A percentile compares a stretch with the other conserved stretches of the same genome.
Evolutionary conservation across 1,140 invertebrate species (phyloP).

Genomic region (Pantala flavescens): DNA sequence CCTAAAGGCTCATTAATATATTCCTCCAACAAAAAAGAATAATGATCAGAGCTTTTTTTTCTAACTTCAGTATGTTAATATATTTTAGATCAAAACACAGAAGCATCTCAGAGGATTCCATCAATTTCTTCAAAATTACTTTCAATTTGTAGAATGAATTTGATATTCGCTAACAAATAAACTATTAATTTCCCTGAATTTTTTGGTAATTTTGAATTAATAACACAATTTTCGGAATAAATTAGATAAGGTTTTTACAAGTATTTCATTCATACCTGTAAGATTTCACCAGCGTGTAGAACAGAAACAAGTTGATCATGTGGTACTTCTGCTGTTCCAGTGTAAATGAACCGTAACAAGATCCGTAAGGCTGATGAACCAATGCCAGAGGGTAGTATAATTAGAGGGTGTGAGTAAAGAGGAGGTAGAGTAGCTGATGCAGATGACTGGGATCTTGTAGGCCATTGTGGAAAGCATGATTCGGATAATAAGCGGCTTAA

Average conservation of each 20-base stretch:
- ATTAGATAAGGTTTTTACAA: neutral
- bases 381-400: constrained; percentile 42
- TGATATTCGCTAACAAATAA: too few relatives aligned
- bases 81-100: too few relatives aligned
- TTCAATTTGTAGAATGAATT: too few relatives aligned
- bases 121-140: too few relatives aligned
- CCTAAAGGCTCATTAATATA: too few relatives aligned
- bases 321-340: constrained; percentile 38
- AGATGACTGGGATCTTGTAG: neutral
- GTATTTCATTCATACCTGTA: constrained; percentile 3
- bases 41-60: too few relatives aligned
- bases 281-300: constrained; percentile 48
- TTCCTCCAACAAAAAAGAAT: too few relatives aligned
- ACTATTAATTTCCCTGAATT: too few relatives aligned
- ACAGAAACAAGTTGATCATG: constrained; percentile 58
- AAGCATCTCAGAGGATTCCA: too few relatives aligned
- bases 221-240: too few relatives aligned
- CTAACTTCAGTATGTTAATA: too few relatives aligned
- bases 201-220: too few relatives aligned
- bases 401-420: constrained; percentile 32
- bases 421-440: neutral
- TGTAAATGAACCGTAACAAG: constrained; percentile 39
- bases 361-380: constrained; percentile 42
- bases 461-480: neutral
- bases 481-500: constrained; percentile 40